phyloP scores from a whole-genome alignment of 2,113 vertebrate species.

The Psilopogon haemacephalus region DNA sequence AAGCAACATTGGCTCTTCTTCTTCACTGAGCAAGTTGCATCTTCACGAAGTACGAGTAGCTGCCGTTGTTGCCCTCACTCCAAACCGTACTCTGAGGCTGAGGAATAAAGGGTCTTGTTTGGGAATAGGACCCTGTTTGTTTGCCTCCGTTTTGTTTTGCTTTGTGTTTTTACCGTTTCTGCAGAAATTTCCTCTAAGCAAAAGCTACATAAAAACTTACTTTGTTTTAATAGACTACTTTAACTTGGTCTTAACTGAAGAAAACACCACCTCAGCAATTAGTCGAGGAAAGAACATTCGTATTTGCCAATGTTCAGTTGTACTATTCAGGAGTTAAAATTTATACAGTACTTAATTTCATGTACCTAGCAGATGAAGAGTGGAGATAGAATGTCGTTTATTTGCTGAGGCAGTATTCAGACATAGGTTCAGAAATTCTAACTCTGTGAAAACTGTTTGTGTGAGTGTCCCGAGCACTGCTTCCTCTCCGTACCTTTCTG shows the following conservation, averaged over 20 bases:
- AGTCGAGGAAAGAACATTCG: not conserved
- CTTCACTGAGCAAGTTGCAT: not conserved
- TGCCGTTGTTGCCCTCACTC: not conserved
- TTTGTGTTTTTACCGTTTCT: not conserved
- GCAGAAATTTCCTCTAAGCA: not conserved
- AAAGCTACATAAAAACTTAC: not conserved
- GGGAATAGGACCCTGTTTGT: not conserved
- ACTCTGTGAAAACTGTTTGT: not conserved
- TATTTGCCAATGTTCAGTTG: not conserved
- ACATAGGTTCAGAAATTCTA: not conserved
- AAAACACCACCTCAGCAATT: not conserved
- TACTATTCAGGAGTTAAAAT: not conserved
- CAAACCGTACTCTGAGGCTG: not conserved
- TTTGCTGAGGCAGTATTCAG: not conserved
- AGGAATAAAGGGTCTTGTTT: not conserved
- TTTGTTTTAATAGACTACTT: not conserved
- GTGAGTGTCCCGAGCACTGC: not conserved
- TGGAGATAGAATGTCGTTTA: not conserved
- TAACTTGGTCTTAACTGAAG: not conserved
- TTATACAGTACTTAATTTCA: not conserved
- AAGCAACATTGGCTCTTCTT: constrained; percentile 9
- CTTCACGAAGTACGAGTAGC: not conserved
- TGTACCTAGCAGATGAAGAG: not conserved
- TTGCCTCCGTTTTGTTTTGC: not conserved
- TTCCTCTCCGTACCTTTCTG: not conserved